These are phyloP conservation scores for Aphelenchoides fujianensis DNA, from an alignment of 1,140 invertebrate genomes.

Conservation along the genomic window DNA sequence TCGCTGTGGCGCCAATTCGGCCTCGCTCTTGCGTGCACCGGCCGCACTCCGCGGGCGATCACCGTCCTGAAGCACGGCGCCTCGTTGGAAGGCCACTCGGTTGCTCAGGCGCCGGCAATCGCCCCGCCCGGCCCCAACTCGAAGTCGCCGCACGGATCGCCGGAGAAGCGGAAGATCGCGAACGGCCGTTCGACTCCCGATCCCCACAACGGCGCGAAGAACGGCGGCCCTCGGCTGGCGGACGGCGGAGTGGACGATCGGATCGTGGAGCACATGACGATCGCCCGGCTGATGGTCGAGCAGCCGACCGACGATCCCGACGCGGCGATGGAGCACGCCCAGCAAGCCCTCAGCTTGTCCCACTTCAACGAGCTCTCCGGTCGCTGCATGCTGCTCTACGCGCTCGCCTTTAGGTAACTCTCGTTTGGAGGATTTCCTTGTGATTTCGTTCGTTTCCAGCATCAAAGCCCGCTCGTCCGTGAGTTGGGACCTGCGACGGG, in stretches of 20 bases:
- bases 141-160: neutral
- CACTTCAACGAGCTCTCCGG: constrained; percentile 37
- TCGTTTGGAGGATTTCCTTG: constrained; percentile 26
- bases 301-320: constrained; percentile 32
- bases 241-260: constrained; percentile 23
- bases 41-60: constrained; percentile 33
- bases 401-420: constrained; percentile 54
- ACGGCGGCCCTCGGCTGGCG: too few species aligned
- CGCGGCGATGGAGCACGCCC: constrained; percentile 49
- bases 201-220: constrained; percentile 5
- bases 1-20: constrained; percentile 30
- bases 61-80: constrained; percentile 40
- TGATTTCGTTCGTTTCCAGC: constrained; percentile 27
- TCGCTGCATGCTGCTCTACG: constrained; percentile 51
- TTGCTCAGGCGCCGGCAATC: neutral
- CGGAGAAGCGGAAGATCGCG: constrained; percentile 10
- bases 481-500: constrained; percentile 35
- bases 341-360: constrained; percentile 42
- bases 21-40: constrained; percentile 31
- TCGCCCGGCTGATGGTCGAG: constrained; percentile 51
- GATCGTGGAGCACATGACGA: constrained; percentile 39
- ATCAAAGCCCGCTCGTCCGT: constrained; percentile 42
- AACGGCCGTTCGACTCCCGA: neutral
- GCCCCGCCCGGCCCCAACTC: neutral
- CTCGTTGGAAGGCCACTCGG: neutral